Evolutionary conservation across 1,140 invertebrate genomes (phyloP).

Genomic region (Vanessa tameamea): DNA sequence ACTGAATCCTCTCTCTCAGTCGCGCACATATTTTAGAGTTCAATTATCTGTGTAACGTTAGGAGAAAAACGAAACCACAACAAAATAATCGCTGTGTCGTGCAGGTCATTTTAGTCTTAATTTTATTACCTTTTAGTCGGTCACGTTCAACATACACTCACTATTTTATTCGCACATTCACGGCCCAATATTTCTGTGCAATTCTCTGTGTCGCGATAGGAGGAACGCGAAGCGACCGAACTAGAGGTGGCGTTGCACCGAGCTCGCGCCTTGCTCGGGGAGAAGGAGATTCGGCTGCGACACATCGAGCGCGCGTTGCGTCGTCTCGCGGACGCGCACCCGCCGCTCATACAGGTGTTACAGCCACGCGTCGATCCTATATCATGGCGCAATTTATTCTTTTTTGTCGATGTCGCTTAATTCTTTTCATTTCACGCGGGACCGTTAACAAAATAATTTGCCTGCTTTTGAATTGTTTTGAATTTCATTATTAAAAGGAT

Average conservation of each 20-base stretch:
- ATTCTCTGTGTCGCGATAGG: constrained; percentile 66
- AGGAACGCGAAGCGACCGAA: constrained; percentile 89
- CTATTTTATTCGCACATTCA: no score
- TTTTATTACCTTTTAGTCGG: neutral
- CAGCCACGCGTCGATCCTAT: neutral
- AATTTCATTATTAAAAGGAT: neutral
- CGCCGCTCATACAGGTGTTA: constrained; percentile 54
- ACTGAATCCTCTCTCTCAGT: no score
- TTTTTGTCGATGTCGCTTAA: constrained; percentile 12
- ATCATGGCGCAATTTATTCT: neutral
- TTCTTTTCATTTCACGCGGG: constrained; percentile 5
- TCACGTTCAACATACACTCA: neutral
- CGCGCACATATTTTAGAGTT: no score
- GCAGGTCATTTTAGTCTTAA: no score
- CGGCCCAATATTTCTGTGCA: no score
- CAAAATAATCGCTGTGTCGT: no score
- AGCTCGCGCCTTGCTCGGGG: constrained; percentile 87
- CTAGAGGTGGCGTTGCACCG: constrained; percentile 90
- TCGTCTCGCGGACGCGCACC: constrained; percentile 76
- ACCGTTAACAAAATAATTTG: no score
- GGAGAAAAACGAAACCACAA: no score
- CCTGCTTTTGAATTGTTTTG: no score
- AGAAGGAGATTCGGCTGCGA: constrained; percentile 88
- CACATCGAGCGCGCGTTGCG: constrained; percentile 88
- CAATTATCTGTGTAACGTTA: no score